These are phyloP conservation scores for Coleophora flavipennella DNA, from an alignment of 2,888 invertebrate genomes.

Conservation along the genomic window DNA sequence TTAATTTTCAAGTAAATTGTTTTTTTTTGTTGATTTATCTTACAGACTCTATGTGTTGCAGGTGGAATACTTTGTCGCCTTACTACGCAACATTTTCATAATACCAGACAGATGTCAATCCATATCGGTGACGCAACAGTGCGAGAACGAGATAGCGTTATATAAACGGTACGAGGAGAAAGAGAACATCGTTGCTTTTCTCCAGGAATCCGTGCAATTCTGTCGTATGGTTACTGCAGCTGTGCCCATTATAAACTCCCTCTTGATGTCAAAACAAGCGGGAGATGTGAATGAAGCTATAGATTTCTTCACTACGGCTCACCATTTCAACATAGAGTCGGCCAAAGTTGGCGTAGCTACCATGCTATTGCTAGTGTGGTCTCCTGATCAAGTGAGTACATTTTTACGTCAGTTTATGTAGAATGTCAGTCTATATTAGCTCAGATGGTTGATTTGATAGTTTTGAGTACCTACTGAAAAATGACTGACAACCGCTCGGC, in stretches of 20 bases:
- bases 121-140: conserved; percentile 43
- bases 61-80: conserved; percentile 58
- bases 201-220: conserved; percentile 76
- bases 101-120: conserved; percentile 47
- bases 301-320: conserved; percentile 87
- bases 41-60: conserved; percentile 23
- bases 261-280: conserved; percentile 81
- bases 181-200: conserved; percentile 78
- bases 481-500: too few relatives aligned
- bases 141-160: conserved; percentile 54
- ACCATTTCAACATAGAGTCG: conserved; percentile 83
- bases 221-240: conserved; percentile 56
- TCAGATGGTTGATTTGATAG: too few relatives aligned
- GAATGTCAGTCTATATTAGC: too few relatives aligned
- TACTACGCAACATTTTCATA: conserved; percentile 55
- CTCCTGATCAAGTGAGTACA: conserved; percentile 77
- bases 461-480: too few relatives aligned
- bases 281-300: conserved; percentile 92
- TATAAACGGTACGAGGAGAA: conserved; percentile 72
- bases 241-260: conserved; percentile 75
- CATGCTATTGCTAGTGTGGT: conserved; percentile 86
- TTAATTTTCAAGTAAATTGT: too few relatives aligned
- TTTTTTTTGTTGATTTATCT: too few relatives aligned
- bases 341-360: conserved; percentile 80
- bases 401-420: background rate